Evolutionary conservation across 2,113 vertebrate genomes (phyloP).

Genomic region (Petaurus breviceps): DNA sequence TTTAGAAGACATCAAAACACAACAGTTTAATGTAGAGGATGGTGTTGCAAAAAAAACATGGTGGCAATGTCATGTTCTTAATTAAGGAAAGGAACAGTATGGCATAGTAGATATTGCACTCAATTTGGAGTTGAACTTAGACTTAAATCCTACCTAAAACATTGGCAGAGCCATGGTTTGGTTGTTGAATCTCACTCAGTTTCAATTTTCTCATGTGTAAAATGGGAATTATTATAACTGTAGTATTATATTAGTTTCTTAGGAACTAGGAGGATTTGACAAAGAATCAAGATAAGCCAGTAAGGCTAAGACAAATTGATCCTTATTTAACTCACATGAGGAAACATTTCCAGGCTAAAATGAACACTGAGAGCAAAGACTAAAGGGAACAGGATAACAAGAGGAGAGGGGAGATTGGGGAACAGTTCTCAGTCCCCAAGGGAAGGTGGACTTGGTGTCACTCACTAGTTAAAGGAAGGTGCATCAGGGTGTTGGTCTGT

Average conservation of each 20-base stretch:
- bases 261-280: background rate
- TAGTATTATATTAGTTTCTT: background rate
- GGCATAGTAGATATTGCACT: background rate
- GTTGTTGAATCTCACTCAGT: background rate
- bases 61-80: background rate
- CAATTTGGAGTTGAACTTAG: background rate
- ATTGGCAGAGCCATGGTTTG: background rate
- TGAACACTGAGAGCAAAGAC: background rate
- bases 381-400: background rate
- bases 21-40: background rate
- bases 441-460: background rate
- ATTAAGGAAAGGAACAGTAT: background rate
- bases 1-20: background rate
- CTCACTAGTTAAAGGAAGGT: background rate
- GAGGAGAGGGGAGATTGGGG: background rate
- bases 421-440: background rate
- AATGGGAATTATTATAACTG: background rate
- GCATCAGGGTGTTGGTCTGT: background rate
- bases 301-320: background rate
- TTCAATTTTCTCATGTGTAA: background rate
- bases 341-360: background rate
- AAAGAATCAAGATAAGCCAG: background rate
- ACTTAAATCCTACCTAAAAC: background rate
- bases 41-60: background rate
- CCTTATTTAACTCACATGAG: background rate